Evolutionary conservation across 2,888 invertebrate species (phyloP).

Genomic region (Pseudolycoriella hygida): DNA sequence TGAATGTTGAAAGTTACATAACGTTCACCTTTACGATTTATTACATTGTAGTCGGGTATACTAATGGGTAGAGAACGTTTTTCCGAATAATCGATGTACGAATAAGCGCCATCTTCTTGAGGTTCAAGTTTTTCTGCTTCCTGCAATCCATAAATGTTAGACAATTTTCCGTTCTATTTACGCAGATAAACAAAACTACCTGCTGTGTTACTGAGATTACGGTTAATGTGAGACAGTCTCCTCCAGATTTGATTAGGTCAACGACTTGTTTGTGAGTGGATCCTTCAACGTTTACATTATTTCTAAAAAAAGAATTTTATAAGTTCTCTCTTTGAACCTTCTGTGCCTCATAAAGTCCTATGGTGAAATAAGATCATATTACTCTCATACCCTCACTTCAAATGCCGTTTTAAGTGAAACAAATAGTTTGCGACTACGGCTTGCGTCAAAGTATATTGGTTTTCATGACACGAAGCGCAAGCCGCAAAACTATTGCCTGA

Average conservation of each 20-base stretch:
- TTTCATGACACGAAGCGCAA: no score
- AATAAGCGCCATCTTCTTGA: slow-evolving; percentile 64
- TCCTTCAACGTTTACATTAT: slow-evolving; percentile 95
- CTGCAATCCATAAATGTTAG: slow-evolving; percentile 34
- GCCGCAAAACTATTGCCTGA: no score
- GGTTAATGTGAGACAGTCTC: slow-evolving; percentile 87
- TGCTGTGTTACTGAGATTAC: slow-evolving; percentile 91
- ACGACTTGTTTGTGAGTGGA: slow-evolving; percentile 99
- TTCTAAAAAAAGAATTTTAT: slow-evolving; percentile 47
- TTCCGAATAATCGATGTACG: slow-evolving; percentile 82
- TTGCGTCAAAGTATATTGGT: no score
- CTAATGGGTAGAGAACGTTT: slow-evolving; percentile 73
- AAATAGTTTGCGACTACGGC: no score
- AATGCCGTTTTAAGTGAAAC: no score
- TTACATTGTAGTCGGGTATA: slow-evolving; percentile 88
- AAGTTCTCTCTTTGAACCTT: no score
- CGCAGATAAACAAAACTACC: slow-evolving; percentile 32
- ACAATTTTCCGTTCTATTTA: slow-evolving; percentile 2
- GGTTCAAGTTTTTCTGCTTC: slow-evolving; percentile 73
- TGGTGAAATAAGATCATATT: no score
- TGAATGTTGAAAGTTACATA: slow-evolving; percentile 95
- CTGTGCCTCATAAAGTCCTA: no score
- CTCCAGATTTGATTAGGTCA: slow-evolving; percentile 96
- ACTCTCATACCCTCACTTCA: no score
- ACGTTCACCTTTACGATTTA: slow-evolving; percentile 73